Evolutionary conservation across 2,888 invertebrate genomes (phyloP).

Genomic region (Nomada ruficornis): DNA sequence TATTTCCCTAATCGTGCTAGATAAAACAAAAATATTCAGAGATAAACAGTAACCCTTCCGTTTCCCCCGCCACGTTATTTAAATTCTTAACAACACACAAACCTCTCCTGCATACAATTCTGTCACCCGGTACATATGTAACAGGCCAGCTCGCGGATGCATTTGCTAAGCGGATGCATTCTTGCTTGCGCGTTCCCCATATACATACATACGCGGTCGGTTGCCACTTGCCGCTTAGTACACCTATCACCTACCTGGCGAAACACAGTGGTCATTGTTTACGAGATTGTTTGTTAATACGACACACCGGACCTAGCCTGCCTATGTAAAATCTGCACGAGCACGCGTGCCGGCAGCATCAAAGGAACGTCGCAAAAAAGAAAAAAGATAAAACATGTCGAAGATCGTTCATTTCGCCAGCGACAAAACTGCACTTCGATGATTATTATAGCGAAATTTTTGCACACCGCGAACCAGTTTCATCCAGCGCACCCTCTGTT

Average conservation of each 20-base stretch:
- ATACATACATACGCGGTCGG: slow-evolving; percentile 26
- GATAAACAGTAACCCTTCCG: too few relatives aligned
- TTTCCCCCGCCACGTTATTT: too few relatives aligned
- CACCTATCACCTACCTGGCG: slow-evolving; percentile 63
- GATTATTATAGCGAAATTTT: background rate
- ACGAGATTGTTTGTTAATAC: slow-evolving; percentile 73
- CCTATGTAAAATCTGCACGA: slow-evolving; percentile 27
- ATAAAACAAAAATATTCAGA: too few relatives aligned
- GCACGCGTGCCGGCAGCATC: slow-evolving; percentile 39
- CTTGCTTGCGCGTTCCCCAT: slow-evolving; percentile 56
- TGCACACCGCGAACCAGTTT: slow-evolving; percentile 22
- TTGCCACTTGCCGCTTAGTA: slow-evolving; percentile 59
- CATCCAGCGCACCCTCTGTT: background rate
- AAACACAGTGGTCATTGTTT: slow-evolving; percentile 75
- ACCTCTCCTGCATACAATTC: slow-evolving; percentile 1
- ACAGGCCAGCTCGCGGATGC: slow-evolving; percentile 56
- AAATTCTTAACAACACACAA: background rate
- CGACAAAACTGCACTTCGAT: slow-evolving; percentile 5
- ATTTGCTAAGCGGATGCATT: slow-evolving; percentile 69
- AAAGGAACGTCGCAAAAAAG: slow-evolving; percentile 26
- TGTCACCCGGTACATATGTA: slow-evolving; percentile 69
- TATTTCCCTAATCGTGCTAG: too few relatives aligned
- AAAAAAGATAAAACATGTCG: background rate
- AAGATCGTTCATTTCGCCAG: background rate
- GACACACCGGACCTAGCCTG: slow-evolving; percentile 42